phyloP scores from a whole-genome alignment of 2,888 invertebrate genomes.

The Temnothorax rugatulus region DNA sequence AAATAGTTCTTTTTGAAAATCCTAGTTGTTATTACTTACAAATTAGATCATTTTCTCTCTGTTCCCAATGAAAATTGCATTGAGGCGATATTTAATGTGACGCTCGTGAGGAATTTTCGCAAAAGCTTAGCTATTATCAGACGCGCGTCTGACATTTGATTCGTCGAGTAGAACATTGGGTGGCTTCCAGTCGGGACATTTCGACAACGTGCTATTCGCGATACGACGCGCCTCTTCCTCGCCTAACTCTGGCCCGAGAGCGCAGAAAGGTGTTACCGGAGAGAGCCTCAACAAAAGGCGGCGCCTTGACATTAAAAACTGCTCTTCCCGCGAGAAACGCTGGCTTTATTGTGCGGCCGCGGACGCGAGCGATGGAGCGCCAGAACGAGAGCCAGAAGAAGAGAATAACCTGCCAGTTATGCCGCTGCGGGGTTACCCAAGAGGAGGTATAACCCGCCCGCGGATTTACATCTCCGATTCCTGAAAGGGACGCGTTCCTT shows the following conservation, averaged over 20 bases:
- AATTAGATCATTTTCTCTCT: neutral
- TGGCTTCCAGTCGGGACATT: constrained; percentile 18
- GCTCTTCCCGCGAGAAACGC: constrained; percentile 49
- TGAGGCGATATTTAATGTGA: neutral
- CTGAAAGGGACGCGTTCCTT: constrained; percentile 24
- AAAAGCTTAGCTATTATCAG: neutral
- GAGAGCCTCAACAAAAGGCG: constrained; percentile 57
- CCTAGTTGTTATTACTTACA: neutral
- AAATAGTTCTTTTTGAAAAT: neutral
- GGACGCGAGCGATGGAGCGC: constrained; percentile 16
- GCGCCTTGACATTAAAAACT: constrained; percentile 77
- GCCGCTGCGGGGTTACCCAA: constrained; percentile 71
- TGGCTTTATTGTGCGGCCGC: constrained; percentile 46
- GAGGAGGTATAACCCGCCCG: constrained; percentile 59
- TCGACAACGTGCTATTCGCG: constrained; percentile 35
- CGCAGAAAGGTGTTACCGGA: constrained; percentile 55
- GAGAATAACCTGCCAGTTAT: constrained; percentile 73
- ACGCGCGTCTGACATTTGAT: constrained; percentile 17
- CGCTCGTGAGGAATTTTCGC: neutral
- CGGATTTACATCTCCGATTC: constrained; percentile 54
- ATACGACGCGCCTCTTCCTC: constrained; percentile 43
- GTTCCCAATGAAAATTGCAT: neutral
- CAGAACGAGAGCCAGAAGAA: constrained; percentile 15
- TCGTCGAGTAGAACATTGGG: neutral
- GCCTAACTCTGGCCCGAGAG: constrained; percentile 35